Evolutionary conservation across 2,888 invertebrate genomes (phyloP).

Genomic region (Lithophane ornitopus): DNA sequence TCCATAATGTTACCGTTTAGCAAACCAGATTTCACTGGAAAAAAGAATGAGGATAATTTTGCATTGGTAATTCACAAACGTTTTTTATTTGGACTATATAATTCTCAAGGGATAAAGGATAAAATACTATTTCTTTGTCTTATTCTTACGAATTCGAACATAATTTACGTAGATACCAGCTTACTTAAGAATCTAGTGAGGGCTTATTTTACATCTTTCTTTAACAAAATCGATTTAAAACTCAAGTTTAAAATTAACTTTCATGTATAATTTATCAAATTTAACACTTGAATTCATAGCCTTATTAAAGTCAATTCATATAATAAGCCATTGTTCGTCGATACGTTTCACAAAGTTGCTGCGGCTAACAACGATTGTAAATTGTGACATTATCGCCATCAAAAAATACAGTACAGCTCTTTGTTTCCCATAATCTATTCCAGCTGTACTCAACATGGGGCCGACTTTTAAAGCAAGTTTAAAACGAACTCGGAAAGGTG

Average conservation of each 20-base stretch:
- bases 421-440: constrained; percentile 57
- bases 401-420: constrained; percentile 47
- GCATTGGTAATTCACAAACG: constrained; percentile 41
- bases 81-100: constrained; percentile 53
- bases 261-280: constrained; percentile 34
- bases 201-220: not conserved
- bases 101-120: constrained; percentile 38
- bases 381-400: constrained; percentile 51
- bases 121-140: constrained; percentile 47
- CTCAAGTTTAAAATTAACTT: constrained; percentile 4
- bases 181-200: not conserved
- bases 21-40: constrained; percentile 45
- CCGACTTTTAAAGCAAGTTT: not conserved
- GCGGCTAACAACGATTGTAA: constrained; percentile 27
- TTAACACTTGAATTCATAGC: constrained; percentile 19
- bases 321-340: constrained; percentile 55
- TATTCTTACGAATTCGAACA: constrained; percentile 35
- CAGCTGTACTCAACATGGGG: constrained; percentile 28
- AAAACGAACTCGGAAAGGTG: constrained; percentile 40
- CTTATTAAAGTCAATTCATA: constrained; percentile 39
- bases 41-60: constrained; percentile 49
- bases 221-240: not conserved
- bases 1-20: constrained; percentile 48
- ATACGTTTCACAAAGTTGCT: constrained; percentile 38
- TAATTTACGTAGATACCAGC: not conserved